Evolutionary conservation across 2,797 vertebrate species (phyloP), one percentile per base, ranked within the genome.

Genomic region (Tenualosa thibaudeaui): DNA sequence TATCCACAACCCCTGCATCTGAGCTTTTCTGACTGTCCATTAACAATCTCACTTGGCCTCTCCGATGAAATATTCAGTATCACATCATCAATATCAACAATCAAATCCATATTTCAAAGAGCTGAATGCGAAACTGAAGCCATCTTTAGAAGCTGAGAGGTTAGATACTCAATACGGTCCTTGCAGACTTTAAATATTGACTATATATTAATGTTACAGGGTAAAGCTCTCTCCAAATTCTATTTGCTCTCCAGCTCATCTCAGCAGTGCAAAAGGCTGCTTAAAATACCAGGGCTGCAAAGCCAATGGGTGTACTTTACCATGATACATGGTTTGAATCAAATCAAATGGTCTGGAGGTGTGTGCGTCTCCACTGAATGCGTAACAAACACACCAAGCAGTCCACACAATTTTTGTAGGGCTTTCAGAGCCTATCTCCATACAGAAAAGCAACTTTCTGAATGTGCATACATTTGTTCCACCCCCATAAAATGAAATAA

Each of bases 181-280:
- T 83, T 10, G 71, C 71, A 49, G 40, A 50, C 81, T 85, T 87
- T 84, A 85, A 87, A 89, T 82, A 84, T 84, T 86, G 81, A 88
- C 46, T 71, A 81, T 51, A 81, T 81, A 81, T 87, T 87, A 87
- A 88, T 81, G 88, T 84, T 82, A 85, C 87, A 86, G 87, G 68
- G 85, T 84, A 90, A 90, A 87, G 85, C 86, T 87, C 53, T 81
- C 82, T 82, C 22, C 24, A 87, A 89, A 84, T 46, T 78, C 85
- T 51, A 40, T 81, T 87, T 53, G 53, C 87, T 88, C 71, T 84
- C 40, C 82, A 50, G 15, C 85, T 46, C 58, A 10, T 71, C 83
- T 40, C 24, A 31, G 37, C 53, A 65, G 84, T 84, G 81, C 84
- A 87, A 89, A 86, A 82, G 43, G 78, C 65, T 87, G 46, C 88